Base-by-base conservation (phyloP, 2,888 invertebrate genomes). In the Anthophora plumipes region DNA sequence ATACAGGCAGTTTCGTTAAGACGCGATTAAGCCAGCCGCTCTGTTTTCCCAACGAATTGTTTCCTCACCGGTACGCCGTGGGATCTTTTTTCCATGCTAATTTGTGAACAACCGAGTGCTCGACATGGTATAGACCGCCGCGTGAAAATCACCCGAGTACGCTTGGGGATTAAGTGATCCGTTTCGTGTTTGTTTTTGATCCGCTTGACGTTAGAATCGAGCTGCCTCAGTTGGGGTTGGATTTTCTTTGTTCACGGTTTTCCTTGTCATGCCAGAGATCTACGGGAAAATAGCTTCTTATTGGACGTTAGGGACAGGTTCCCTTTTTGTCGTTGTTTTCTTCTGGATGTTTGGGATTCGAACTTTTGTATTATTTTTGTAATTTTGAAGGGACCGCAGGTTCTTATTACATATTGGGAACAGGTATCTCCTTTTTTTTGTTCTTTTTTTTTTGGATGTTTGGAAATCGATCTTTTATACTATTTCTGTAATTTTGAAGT, bases 1-100 rank as follows among this genome's bases (percentile, higher is more conserved):
- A 73, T 80, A 61, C 77, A 20, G 63, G 31, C 68, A 74, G 73
- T 80, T 63, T 67, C 71, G 68, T 75, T 71, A 60, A 79, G 71
- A 77, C 55, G 57, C 63, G 80, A 74, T 80, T 64, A 75, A 75
- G 55, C 25, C 54, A 5, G 59, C 46, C 43, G 50, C 12, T 54
- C 22, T 52, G 57, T 48, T 69, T 52, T 52, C 39, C 17, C 55
- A 17, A 54, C 17, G 41, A 67, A 54, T 50, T 50, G 50, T 43
- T 59, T 48, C 43, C 43, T 8, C 37, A 4, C 31, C 7, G n/a
- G 0, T 4, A 7, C 12, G 17, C 57, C 37, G 37, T 17, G 70
- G 61, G 54, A 60, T 60, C 39, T 37, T 55, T 46, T 46, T 43
- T 31, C 57, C 37, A 60, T 50, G 60, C 59, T 74, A 59, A 67